Conservation (phyloP, 2,113 vertebrate genomes). For the Chloropsis hardwickii region DNA sequence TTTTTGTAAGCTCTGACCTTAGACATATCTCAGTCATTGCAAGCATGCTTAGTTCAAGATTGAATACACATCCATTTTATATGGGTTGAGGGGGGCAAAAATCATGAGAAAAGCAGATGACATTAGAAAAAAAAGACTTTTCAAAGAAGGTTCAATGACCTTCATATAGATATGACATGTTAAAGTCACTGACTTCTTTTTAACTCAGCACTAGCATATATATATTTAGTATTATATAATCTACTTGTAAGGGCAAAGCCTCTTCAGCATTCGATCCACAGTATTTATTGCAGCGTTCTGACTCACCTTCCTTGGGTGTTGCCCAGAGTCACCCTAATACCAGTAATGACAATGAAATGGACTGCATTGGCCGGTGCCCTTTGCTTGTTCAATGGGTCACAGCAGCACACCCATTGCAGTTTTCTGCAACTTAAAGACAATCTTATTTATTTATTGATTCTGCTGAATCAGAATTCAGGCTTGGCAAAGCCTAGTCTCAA, state of each 20-base stretch:
- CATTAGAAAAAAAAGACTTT: conserved; percentile 69
- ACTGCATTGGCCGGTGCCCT: not conserved
- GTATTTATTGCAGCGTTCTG: conserved; percentile 41
- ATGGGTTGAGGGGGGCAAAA: conserved; percentile 45
- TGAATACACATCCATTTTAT: conserved; percentile 66
- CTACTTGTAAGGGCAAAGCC: conserved; percentile 60
- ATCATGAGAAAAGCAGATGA: conserved; percentile 64
- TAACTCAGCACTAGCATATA: conserved; percentile 46
- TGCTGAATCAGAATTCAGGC: conserved; percentile 1
- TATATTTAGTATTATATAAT: conserved; percentile 63
- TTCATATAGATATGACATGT: conserved; percentile 52
- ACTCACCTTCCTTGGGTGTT: conserved; percentile 48
- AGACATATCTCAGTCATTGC: conserved; percentile 67
- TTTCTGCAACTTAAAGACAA: not conserved
- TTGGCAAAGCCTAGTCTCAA: not conserved
- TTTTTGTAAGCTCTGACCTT: conserved; percentile 71
- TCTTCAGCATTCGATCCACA: conserved; percentile 1
- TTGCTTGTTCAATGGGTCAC: not conserved
- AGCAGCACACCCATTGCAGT: not conserved
- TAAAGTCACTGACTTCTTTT: conserved; percentile 68
- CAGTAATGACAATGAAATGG: conserved; percentile 24
- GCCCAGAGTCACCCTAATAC: conserved; percentile 14
- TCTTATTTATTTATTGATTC: not conserved
- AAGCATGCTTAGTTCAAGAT: conserved; percentile 46
- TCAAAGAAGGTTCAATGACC: conserved; percentile 69